Conservation (phyloP, 2,888 invertebrate genomes). For the Dryadula phaetusa region DNA sequence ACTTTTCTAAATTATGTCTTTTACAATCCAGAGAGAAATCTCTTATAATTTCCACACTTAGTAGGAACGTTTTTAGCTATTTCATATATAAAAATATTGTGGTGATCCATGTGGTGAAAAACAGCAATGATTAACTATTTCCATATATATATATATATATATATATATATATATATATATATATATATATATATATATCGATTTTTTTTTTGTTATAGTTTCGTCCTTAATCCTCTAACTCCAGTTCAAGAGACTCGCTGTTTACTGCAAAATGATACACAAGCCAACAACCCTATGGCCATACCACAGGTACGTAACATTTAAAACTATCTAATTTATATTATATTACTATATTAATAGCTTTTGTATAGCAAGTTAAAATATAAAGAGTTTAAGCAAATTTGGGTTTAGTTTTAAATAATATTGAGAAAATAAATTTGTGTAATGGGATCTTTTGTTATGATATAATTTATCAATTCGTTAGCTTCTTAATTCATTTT, state of each 20-base stretch:
- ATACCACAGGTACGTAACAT: conserved; percentile 85
- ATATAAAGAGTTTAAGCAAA: background rate
- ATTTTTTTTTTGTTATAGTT: conserved; percentile 84
- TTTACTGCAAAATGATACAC: conserved; percentile 95
- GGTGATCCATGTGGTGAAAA: too few species aligned
- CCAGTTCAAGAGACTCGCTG: conserved; percentile 96
- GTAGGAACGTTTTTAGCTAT: conserved; percentile 19
- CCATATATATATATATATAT: too few species aligned
- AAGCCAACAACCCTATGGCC: conserved; percentile 94
- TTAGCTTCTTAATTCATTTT: too few species aligned
- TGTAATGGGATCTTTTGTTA: too few species aligned
- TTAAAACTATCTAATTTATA: background rate
- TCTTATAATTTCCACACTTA: conserved; percentile 39
- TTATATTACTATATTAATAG: background rate
- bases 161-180: too few species aligned
- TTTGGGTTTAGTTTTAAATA: too few species aligned
- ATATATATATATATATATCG: background rate
- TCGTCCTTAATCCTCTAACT: conserved; percentile 95
- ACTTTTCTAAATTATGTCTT: conserved; percentile 44
- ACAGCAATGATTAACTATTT: too few species aligned
- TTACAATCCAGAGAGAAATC: conserved; percentile 41
- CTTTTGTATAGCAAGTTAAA: background rate
- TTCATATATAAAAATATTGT: conserved; percentile 6
- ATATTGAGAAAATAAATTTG: too few species aligned
- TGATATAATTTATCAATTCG: conserved; percentile 10